Evolutionary conservation across 2,797 vertebrate genomes (phyloP), one percentile per base, ranked within the genome.

Genomic region (Morelia viridis): DNA sequence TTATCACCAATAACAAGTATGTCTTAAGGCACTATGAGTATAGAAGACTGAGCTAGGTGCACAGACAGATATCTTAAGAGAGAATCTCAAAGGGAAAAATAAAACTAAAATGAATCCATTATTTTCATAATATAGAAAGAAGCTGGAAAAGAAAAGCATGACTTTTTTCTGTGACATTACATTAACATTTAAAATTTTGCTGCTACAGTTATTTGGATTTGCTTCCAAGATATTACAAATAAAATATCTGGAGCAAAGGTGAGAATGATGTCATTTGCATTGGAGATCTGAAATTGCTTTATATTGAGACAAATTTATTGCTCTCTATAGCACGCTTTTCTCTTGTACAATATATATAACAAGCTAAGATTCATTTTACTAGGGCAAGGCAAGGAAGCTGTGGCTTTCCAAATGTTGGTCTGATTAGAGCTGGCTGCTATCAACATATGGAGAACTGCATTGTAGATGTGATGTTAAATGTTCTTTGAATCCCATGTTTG

Each of bases 1-100:
- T 96, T 96, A 96, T 96, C 95, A 89, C 94, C 91, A 95, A 95
- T 95, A 95, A 94, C 58, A 89, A 94, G 93, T 95, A 94, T 94
- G 95, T 96, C 92, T 96, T 93, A 96, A 94, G 94, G 93, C 94
- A 94, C 94, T 94, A 91, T 95, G 92, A 94, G 94, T 91, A 92
- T 46, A 94, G 94, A 95, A 92, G 91, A 87, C 92, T 71, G 41
- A 89, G 80, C 65, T 94, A 28, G 92, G 76, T 93, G 89, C 65
- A 15, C 91, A 64, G 94, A 41, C 58, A 87, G 84, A 24, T 95
- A 60, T 24, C 26, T 93, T 94, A 71, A 95, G 93, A 95, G 87
- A 92, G 92, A 95, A 84, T 87, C 61, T 46, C 85, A 95, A 93
- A 91, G n/a, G 28, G 17, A 56, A 71, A n/a, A 88, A 28, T 7